These are phyloP conservation scores for Tragelaphus imberbis DNA, from an alignment of 2,113 vertebrate genomes.

Conservation along the genomic window DNA sequence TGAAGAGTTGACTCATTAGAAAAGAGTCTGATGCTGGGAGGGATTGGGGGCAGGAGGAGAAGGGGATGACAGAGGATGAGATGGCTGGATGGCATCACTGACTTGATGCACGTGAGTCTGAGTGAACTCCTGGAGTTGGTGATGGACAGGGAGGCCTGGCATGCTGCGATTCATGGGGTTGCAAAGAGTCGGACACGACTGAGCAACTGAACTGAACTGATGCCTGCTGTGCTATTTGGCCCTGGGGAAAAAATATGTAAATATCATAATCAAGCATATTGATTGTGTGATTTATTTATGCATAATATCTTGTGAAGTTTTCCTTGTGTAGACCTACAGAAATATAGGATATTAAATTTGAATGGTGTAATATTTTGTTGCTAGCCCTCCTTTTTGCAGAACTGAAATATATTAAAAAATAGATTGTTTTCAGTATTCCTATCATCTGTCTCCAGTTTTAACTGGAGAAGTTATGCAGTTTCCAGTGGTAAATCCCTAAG, in stretches of 20 bases:
- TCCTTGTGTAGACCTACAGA: neutral
- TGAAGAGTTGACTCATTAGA: too few species aligned
- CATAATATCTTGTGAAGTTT: neutral
- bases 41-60: too few species aligned
- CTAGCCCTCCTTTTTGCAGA: neutral
- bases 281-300: neutral
- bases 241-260: neutral
- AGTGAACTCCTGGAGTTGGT: too few species aligned
- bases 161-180: too few species aligned
- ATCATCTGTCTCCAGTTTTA: neutral
- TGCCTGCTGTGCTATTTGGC: slow-evolving; percentile 8
- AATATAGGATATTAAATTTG: neutral
- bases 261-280: neutral
- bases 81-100: too few species aligned
- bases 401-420: neutral
- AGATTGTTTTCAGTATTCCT: neutral
- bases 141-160: too few species aligned
- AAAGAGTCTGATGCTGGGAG: too few species aligned
- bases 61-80: too few species aligned
- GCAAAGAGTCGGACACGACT: too few species aligned
- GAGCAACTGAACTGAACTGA: neutral
- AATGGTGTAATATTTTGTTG: neutral
- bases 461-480: neutral
- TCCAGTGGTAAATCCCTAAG: neutral
- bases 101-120: too few species aligned